These are phyloP conservation scores for Sebastes goodei DNA, from an alignment of 2,797 vertebrate genomes.

Conservation along the genomic window DNA sequence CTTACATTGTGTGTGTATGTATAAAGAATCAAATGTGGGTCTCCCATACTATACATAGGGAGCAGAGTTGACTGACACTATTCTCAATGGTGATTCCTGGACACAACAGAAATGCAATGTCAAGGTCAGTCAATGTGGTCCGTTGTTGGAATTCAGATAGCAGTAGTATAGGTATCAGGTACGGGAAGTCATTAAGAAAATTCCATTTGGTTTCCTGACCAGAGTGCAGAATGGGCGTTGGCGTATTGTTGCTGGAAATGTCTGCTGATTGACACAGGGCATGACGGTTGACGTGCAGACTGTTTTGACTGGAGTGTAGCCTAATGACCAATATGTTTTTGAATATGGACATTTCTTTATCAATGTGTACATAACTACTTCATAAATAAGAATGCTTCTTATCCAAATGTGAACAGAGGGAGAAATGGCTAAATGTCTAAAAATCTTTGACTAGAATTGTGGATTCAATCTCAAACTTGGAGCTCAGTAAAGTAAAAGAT, in stretches of 20 bases:
- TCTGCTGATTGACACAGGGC: slow-evolving; percentile 77
- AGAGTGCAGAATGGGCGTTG: slow-evolving; percentile 65
- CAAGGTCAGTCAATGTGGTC: slow-evolving; percentile 29
- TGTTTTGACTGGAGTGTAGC: slow-evolving; percentile 69
- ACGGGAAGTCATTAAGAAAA: slow-evolving; percentile 79
- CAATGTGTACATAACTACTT: neutral
- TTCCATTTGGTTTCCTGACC: slow-evolving; percentile 81
- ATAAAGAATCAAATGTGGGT: neutral
- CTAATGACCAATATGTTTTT: slow-evolving; percentile 23
- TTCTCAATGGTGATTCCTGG: neutral
- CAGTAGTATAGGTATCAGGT: slow-evolving; percentile 27
- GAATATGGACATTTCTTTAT: neutral
- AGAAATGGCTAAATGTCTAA: neutral
- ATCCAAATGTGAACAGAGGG: neutral
- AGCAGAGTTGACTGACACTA: neutral
- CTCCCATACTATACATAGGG: neutral
- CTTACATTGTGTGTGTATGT: neutral
- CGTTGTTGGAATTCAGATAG: slow-evolving; percentile 29
- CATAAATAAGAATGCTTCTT: neutral
- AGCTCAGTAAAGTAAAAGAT: neutral
- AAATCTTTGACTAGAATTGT: neutral
- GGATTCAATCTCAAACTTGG: neutral
- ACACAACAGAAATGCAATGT: slow-evolving; percentile 12
- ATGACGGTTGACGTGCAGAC: slow-evolving; percentile 50
- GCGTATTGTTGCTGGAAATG: slow-evolving; percentile 77